Evolutionary conservation across 2,888 invertebrate species (phyloP).

Genomic region (Melangyna quadrimaculata): DNA sequence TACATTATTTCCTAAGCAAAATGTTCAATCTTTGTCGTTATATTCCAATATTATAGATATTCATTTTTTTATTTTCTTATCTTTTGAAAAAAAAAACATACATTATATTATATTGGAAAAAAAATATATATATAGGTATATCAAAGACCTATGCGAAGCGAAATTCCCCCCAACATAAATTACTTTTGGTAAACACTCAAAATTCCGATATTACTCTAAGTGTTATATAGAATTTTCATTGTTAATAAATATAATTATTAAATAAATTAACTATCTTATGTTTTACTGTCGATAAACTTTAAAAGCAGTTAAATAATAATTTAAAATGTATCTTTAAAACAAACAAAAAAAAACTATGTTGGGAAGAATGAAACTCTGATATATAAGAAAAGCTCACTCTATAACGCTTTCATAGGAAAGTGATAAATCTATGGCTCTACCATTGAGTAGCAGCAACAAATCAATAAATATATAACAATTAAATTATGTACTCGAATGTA

Average conservation of each 20-base stretch:
- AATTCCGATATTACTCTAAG: slow-evolving; percentile 63
- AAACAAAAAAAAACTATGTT: slow-evolving; percentile 30
- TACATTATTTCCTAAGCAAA: slow-evolving; percentile 67
- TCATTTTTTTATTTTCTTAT: slow-evolving; percentile 44
- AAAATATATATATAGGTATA: slow-evolving; percentile 47
- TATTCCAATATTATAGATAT: slow-evolving; percentile 68
- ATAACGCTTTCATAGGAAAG: slow-evolving; percentile 22
- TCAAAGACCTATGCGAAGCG: slow-evolving; percentile 35
- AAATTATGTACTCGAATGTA: slow-evolving; percentile 63
- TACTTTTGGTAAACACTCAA: slow-evolving; percentile 31
- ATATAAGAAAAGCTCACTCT: slow-evolving; percentile 16
- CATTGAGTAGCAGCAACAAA: slow-evolving; percentile 25
- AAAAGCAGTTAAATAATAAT: slow-evolving; percentile 15
- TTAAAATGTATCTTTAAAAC: slow-evolving; percentile 16
- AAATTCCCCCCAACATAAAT: slow-evolving; percentile 47
- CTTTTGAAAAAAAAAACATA: slow-evolving; percentile 38
- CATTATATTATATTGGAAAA: slow-evolving; percentile 27
- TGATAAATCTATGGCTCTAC: slow-evolving; percentile 27
- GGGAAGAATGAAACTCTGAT: slow-evolving; percentile 23
- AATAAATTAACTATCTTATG: slow-evolving; percentile 33
- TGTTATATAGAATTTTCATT: slow-evolving; percentile 66
- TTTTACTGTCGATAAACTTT: slow-evolving; percentile 35
- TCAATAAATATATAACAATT: slow-evolving; percentile 20
- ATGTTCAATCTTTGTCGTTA: slow-evolving; percentile 65
- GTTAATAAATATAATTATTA: slow-evolving; percentile 51